Conservation (phyloP, 2,888 invertebrate species). For the Imbricaverruca yamaguchii region DNA sequence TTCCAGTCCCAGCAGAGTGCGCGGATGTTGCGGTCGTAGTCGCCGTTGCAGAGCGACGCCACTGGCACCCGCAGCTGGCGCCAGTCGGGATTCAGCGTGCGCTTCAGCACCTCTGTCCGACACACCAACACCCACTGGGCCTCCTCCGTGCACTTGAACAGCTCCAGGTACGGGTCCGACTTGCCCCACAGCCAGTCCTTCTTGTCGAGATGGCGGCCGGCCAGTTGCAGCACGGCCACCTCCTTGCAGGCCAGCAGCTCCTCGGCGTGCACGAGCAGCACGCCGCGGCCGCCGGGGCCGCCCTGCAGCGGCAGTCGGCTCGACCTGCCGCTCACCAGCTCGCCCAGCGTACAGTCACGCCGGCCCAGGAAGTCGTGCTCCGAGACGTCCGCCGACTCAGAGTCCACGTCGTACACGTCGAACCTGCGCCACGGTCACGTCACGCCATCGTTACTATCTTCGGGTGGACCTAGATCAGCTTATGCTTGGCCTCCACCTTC, state of each 20-base stretch:
- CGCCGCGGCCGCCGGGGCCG: constrained; percentile 30
- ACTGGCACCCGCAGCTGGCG: constrained; percentile 42
- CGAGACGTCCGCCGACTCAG: constrained; percentile 30
- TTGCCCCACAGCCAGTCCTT: constrained; percentile 40
- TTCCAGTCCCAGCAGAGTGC: constrained; percentile 44
- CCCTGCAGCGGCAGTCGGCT: constrained; percentile 28
- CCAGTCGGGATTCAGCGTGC: constrained; percentile 50
- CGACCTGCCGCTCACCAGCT: constrained; percentile 29
- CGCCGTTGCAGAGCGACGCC: constrained; percentile 43
- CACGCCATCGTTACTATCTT: no score
- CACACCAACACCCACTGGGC: constrained; percentile 32
- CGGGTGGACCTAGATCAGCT: no score
- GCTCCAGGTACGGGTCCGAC: constrained; percentile 41
- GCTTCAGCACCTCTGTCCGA: constrained; percentile 43
- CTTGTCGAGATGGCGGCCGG: constrained; percentile 39
- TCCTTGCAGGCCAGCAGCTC: constrained; percentile 41
- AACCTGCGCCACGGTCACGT: constrained; percentile 34
- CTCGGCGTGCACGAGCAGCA: constrained; percentile 40
- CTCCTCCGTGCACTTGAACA: constrained; percentile 44
- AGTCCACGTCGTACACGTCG: constrained; percentile 32
- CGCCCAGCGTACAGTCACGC: constrained; percentile 44
- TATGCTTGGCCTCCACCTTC: no score
- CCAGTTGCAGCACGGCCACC: constrained; percentile 39
- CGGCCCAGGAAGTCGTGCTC: constrained; percentile 42
- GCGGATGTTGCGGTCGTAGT: constrained; percentile 45